These are phyloP conservation scores for Daubentonia madagascariensis DNA, from an alignment of 2,113 vertebrate species.

Conservation along the genomic window DNA sequence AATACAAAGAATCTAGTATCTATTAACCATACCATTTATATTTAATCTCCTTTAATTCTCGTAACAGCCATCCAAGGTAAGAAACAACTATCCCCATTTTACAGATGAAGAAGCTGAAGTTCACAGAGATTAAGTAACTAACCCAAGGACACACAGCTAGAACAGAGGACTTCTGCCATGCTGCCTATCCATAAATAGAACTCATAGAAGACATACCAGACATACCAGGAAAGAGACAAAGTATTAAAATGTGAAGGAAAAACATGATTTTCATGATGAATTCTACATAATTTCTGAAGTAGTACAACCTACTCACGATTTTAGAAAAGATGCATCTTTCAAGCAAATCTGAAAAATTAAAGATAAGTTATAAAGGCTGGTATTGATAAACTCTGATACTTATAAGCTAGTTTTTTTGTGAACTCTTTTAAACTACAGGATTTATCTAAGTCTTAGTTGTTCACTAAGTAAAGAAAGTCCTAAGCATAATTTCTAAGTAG, in stretches of 20 bases:
- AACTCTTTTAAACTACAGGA: neutral
- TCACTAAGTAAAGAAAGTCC: neutral
- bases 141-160: neutral
- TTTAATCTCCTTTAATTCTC: neutral
- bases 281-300: neutral
- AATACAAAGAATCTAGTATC: neutral
- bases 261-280: neutral
- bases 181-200: neutral
- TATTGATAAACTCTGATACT: neutral
- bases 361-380: neutral
- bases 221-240: neutral
- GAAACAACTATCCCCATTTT: neutral
- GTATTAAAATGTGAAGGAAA: neutral
- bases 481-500: neutral
- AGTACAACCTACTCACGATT: constrained; percentile 82
- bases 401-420: neutral
- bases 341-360: constrained; percentile 89
- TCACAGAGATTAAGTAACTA: neutral
- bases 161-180: neutral
- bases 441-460: neutral
- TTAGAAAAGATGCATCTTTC: constrained; percentile 90
- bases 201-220: neutral
- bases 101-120: neutral
- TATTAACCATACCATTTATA: neutral
- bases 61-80: neutral